A percentile compares a stretch with the other conserved stretches of the same genome.
These are phyloP conservation scores for Tyria jacobaeae DNA, from an alignment of 2,888 invertebrate genomes.

Conservation along the genomic window DNA sequence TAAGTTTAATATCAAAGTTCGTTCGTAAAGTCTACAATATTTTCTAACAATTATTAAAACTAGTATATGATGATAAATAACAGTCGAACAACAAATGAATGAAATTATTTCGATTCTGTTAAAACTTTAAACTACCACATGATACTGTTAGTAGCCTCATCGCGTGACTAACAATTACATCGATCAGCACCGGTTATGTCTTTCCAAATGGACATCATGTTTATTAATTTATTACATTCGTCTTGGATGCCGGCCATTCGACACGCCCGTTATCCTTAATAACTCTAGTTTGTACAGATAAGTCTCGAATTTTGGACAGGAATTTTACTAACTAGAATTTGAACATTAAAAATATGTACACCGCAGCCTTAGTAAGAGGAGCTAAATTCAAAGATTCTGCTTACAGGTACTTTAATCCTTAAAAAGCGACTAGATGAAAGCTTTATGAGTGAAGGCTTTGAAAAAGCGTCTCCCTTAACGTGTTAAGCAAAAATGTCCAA, in stretches of 20 bases:
- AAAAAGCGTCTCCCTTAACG: background rate
- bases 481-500: background rate
- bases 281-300: conserved; percentile 26
- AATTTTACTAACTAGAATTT: conserved; percentile 4
- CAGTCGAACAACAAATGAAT: background rate
- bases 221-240: conserved; percentile 54
- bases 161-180: conserved; percentile 48
- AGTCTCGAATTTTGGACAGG: conserved; percentile 1
- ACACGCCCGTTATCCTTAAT: conserved; percentile 44
- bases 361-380: background rate
- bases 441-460: background rate
- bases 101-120: background rate
- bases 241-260: conserved; percentile 49
- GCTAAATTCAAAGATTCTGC: background rate
- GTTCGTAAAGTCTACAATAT: too few species aligned
- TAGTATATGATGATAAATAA: background rate
- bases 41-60: too few species aligned
- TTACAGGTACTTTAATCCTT: background rate
- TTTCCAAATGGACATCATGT: conserved; percentile 43
- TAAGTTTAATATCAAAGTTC: too few species aligned
- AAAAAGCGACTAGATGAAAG: background rate
- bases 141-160: conserved; percentile 33
- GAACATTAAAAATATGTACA: too few species aligned
- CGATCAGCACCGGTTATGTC: conserved; percentile 45
- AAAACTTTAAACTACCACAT: conserved; percentile 17